phyloP scores from a whole-genome alignment of 1,140 invertebrate species.

The Dendroctonus ponderosae region DNA sequence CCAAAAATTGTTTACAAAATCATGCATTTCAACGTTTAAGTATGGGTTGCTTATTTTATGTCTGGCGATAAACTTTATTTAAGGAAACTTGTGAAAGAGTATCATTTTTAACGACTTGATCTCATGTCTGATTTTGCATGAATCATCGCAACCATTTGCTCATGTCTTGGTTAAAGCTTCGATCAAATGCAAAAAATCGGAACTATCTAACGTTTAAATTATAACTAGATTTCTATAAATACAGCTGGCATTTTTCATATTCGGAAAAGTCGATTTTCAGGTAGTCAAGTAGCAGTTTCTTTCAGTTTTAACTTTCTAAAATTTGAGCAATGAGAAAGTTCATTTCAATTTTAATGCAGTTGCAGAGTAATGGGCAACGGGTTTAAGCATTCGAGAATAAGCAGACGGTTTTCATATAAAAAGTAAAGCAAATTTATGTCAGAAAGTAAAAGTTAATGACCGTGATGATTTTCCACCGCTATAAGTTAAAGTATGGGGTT shows the following conservation, averaged over 20 bases:
- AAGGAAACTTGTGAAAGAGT: constrained; percentile 1
- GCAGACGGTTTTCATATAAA: too few relatives aligned
- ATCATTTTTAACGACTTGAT: background rate
- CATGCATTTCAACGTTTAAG: background rate
- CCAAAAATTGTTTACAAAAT: constrained; percentile 9
- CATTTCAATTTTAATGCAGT: too few relatives aligned
- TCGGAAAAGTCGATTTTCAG: background rate
- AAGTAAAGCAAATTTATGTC: too few relatives aligned
- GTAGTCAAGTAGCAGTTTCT: too few relatives aligned
- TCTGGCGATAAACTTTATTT: constrained; percentile 7
- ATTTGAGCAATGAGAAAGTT: too few relatives aligned
- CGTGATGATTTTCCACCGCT: too few relatives aligned
- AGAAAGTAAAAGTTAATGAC: too few relatives aligned
- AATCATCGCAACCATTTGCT: background rate
- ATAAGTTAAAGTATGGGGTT: too few relatives aligned
- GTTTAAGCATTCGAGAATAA: too few relatives aligned
- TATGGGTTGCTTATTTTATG: constrained; percentile 6
- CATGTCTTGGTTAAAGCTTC: background rate
- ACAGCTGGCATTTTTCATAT: background rate
- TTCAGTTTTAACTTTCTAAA: too few relatives aligned
- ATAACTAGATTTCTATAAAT: background rate
- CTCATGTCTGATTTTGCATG: background rate
- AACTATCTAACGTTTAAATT: background rate
- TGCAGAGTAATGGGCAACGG: too few relatives aligned
- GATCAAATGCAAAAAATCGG: background rate